Evolutionary conservation across 2,888 invertebrate species (phyloP).

Genomic region (Himalopsyche kuldschensis): DNA sequence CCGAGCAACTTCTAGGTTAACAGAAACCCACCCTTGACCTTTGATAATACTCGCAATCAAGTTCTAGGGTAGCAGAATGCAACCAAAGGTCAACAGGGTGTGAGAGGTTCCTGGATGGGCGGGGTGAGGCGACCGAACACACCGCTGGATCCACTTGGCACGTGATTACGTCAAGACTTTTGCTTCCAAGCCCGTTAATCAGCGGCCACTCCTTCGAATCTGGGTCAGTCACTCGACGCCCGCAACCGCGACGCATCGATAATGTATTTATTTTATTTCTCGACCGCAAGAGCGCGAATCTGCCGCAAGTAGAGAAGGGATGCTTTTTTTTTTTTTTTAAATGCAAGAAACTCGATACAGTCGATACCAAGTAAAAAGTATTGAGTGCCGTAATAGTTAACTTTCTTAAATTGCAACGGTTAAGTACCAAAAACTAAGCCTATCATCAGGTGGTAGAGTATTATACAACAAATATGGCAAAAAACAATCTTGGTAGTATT

Average conservation of each 20-base stretch:
- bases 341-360: no score
- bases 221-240: not conserved
- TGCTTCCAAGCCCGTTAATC: not conserved
- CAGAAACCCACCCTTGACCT: not conserved
- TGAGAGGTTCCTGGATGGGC: not conserved
- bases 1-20: not conserved
- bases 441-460: no score
- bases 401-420: no score
- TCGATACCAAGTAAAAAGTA: no score
- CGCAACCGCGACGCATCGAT: not conserved
- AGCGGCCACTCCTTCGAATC: not conserved
- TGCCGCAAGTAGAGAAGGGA: not conserved
- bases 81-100: not conserved
- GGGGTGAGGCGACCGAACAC: not conserved
- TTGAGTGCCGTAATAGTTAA: no score
- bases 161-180: not conserved
- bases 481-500: no score
- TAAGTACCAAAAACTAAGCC: no score
- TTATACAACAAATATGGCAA: no score
- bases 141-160: not conserved
- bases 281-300: not conserved
- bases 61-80: not conserved
- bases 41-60: not conserved
- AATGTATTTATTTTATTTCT: not conserved
- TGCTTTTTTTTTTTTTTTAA: no score